Evolutionary conservation across 2,888 invertebrate species (phyloP).

Genomic region (Noctua comes): DNA sequence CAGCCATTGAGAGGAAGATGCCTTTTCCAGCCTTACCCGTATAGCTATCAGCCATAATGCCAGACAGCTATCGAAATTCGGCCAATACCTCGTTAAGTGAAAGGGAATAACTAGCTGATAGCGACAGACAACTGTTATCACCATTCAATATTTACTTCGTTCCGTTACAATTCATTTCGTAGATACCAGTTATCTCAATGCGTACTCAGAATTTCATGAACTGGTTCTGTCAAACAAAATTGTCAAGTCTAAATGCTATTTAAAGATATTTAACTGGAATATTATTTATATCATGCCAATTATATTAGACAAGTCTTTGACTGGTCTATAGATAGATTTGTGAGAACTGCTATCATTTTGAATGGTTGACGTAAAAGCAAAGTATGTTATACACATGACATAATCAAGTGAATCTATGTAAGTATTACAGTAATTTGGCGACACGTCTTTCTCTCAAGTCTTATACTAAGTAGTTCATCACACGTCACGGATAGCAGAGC

Average conservation of each 20-base stretch:
- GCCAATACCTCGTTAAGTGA: constrained; percentile 18
- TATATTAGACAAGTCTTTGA: constrained; percentile 10
- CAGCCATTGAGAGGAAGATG: background rate
- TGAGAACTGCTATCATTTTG: background rate
- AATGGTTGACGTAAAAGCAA: background rate
- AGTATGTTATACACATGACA: background rate
- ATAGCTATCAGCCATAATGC: background rate
- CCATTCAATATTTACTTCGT: constrained; percentile 12
- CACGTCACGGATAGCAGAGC: background rate
- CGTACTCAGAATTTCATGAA: constrained; percentile 27
- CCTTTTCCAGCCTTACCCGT: background rate
- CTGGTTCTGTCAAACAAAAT: constrained; percentile 22
- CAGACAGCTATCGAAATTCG: background rate
- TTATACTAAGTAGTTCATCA: background rate
- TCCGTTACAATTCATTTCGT: constrained; percentile 39
- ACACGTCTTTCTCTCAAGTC: background rate
- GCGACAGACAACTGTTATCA: constrained; percentile 29
- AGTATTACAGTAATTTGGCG: background rate
- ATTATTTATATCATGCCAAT: background rate
- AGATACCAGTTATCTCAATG: constrained; percentile 26
- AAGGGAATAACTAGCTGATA: constrained; percentile 18
- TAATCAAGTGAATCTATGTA: background rate
- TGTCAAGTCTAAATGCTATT: background rate
- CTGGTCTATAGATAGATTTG: background rate
- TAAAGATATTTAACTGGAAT: background rate